Conservation (phyloP, 2,888 invertebrate genomes). For the Mimumesa dahlbomi region DNA sequence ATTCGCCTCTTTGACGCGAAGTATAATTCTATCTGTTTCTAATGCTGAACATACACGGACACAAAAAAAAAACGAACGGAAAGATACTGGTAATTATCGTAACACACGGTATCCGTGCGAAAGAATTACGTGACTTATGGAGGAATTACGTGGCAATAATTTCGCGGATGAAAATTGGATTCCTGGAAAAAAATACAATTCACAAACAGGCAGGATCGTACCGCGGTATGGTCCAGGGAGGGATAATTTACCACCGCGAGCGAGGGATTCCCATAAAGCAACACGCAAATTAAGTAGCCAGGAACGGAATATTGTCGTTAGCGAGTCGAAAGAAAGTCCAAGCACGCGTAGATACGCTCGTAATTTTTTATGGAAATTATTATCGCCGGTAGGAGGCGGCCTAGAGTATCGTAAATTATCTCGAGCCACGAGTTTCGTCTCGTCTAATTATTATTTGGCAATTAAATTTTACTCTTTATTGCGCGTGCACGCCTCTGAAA, state of each 20-base stretch:
- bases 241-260: conserved; percentile 58
- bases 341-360: conserved; percentile 17
- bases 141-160: too few relatives aligned
- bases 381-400: conserved; percentile 36
- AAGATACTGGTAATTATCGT: too few relatives aligned
- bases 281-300: conserved; percentile 62
- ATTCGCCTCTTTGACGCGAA: too few relatives aligned
- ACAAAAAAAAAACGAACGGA: too few relatives aligned
- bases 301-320: conserved; percentile 45
- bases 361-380: conserved; percentile 57
- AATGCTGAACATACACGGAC: too few relatives aligned
- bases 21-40: too few relatives aligned
- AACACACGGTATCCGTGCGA: too few relatives aligned
- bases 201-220: too few relatives aligned
- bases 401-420: conserved; percentile 52
- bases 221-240: too few relatives aligned
- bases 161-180: too few relatives aligned
- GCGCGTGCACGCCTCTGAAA: conserved; percentile 34
- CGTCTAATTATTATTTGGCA: conserved; percentile 62
- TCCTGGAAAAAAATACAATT: too few relatives aligned
- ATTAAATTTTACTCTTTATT: conserved; percentile 58
- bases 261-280: conserved; percentile 57
- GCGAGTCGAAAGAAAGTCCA: conserved; percentile 39
- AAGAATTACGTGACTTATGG: too few relatives aligned
- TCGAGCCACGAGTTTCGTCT: conserved; percentile 26